These are phyloP conservation scores for Ceriagrion tenellum DNA, from an alignment of 2,888 invertebrate species.

Conservation along the genomic window DNA sequence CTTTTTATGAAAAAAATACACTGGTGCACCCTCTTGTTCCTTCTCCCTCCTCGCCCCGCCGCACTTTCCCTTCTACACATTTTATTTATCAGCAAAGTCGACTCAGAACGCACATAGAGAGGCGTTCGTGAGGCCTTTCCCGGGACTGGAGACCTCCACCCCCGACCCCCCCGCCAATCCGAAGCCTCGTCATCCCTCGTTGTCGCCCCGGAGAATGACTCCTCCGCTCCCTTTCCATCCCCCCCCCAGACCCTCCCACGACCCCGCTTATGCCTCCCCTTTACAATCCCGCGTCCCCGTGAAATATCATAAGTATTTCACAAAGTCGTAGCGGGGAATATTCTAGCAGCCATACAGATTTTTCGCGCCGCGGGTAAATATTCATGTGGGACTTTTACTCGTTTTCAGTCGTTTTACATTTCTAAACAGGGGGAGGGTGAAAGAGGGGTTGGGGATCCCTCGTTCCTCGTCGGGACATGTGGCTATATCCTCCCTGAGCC, in stretches of 20 bases:
- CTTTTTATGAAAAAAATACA: background rate
- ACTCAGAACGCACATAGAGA: background rate
- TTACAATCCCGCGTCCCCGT: constrained; percentile 26
- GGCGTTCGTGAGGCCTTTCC: background rate
- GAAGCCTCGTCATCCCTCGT: background rate
- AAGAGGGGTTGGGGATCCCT: background rate
- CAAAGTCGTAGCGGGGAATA: constrained; percentile 51
- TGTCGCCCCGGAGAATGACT: background rate
- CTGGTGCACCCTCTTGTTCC: background rate
- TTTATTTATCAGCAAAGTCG: constrained; percentile 3
- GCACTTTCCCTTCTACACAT: constrained; percentile 3
- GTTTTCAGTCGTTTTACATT: constrained; percentile 59
- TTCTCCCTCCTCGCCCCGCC: background rate
- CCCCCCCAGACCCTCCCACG: background rate
- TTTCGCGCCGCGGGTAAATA: constrained; percentile 37
- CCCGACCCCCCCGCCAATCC: background rate
- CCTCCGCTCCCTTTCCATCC: background rate
- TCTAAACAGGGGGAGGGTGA: constrained; percentile 14
- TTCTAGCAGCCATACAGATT: constrained; percentile 59
- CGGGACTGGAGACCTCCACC: background rate
- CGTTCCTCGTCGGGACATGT: background rate
- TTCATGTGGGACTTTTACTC: constrained; percentile 51
- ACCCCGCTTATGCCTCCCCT: background rate
- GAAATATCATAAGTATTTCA: constrained; percentile 64
- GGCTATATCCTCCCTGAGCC: background rate